These are phyloP conservation scores for Onychostoma macrolepis DNA, from an alignment of 2,113 vertebrate genomes.

Conservation along the genomic window DNA sequence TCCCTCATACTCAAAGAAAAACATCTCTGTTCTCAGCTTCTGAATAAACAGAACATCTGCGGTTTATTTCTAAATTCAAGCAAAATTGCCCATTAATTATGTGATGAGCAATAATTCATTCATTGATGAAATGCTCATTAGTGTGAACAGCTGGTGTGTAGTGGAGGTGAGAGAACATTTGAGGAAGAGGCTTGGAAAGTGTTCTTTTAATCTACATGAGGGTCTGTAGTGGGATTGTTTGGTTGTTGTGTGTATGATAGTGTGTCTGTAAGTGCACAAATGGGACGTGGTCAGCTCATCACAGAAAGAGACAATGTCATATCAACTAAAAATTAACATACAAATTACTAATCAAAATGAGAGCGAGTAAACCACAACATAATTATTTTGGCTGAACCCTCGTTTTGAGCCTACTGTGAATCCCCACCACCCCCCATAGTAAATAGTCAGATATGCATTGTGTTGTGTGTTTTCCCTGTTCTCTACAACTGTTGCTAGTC, in stretches of 20 bases:
- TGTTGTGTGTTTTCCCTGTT: neutral
- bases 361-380: neutral
- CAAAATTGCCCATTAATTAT: constrained; percentile 10
- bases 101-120: constrained; percentile 36
- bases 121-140: constrained; percentile 11
- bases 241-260: neutral
- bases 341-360: neutral
- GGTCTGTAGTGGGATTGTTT: neutral
- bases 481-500: neutral
- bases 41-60: constrained; percentile 2
- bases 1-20: neutral
- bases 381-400: neutral
- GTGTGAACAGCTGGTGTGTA: constrained; percentile 18
- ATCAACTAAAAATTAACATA: neutral
- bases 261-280: neutral
- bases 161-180: neutral
- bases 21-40: constrained; percentile 5
- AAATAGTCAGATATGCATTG: neutral
- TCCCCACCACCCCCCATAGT: neutral
- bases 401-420: neutral
- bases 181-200: neutral
- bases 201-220: neutral
- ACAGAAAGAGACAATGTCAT: neutral
- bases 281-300: neutral
- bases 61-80: neutral